Conservation (phyloP, 2,797 vertebrate genomes). For the Cyclura pinguis region DNA sequence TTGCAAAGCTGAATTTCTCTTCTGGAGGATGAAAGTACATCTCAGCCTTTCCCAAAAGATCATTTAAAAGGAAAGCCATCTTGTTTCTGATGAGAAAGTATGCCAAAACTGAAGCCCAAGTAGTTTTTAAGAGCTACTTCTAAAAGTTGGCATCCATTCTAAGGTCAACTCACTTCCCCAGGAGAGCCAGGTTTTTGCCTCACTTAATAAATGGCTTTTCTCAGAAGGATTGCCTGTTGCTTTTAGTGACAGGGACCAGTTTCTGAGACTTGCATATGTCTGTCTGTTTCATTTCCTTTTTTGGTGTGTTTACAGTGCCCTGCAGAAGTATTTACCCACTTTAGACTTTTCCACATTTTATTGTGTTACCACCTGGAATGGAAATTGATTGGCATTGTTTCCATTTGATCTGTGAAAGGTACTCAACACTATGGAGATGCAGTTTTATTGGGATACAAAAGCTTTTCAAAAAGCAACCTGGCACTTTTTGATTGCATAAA, state of each 20-base stretch:
- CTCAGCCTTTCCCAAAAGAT: rapidly evolving
- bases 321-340: background rate
- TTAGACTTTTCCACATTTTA: too few relatives aligned
- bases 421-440: too few relatives aligned
- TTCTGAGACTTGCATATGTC: too few relatives aligned
- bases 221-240: background rate
- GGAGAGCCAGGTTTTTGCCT: background rate
- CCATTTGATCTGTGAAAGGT: too few relatives aligned
- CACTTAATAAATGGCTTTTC: background rate
- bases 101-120: slow-evolving; percentile 34
- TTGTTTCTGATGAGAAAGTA: slow-evolving; percentile 45
- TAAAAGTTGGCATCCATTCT: slow-evolving; percentile 39
- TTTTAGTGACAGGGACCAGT: background rate
- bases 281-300: background rate
- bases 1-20: slow-evolving; percentile 47
- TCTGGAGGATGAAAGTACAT: slow-evolving; percentile 48
- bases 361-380: too few relatives aligned
- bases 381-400: too few relatives aligned
- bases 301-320: too few relatives aligned
- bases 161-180: slow-evolving; percentile 26
- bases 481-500: too few relatives aligned
- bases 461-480: too few relatives aligned
- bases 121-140: slow-evolving; percentile 44
- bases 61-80: slow-evolving; percentile 12
- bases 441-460: too few relatives aligned